Evolutionary conservation across 1,140 invertebrate species (phyloP).

Genomic region (Dolichoris vasculosae): DNA sequence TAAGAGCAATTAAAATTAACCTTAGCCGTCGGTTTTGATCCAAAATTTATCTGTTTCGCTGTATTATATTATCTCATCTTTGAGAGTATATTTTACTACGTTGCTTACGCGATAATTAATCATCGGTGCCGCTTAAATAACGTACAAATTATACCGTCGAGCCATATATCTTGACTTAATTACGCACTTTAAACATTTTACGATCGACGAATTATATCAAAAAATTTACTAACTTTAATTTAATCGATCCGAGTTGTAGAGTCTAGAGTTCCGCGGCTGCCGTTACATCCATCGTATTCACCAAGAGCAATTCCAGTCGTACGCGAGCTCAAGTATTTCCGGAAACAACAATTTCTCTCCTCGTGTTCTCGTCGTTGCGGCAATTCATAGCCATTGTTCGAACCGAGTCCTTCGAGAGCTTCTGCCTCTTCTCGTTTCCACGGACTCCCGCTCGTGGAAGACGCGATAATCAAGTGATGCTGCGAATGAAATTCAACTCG

Average conservation of each 20-base stretch:
- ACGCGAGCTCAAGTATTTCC: conserved; percentile 27
- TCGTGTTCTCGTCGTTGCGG: neutral
- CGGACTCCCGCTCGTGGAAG: neutral
- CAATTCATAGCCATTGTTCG: conserved; percentile 10
- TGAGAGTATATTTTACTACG: too few relatives aligned
- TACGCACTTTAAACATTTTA: neutral
- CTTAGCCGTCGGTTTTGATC: too few relatives aligned
- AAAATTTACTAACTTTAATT: too few relatives aligned
- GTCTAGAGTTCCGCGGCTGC: too few relatives aligned
- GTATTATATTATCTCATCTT: too few relatives aligned
- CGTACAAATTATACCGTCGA: too few relatives aligned
- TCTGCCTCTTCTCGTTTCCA: neutral
- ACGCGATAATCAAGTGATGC: neutral
- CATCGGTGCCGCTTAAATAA: too few relatives aligned
- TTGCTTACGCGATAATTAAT: too few relatives aligned
- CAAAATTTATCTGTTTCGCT: too few relatives aligned
- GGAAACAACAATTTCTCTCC: conserved; percentile 35
- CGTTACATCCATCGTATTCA: too few relatives aligned
- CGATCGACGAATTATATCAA: neutral
- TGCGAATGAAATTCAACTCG: neutral
- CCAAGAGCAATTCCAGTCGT: neutral
- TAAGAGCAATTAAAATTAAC: neutral
- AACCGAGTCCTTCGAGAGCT: conserved; percentile 17
- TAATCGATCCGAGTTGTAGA: too few relatives aligned
- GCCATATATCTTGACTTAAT: too few relatives aligned